A percentile compares a stretch with the other conserved stretches of the same genome.
These are phyloP conservation scores for Lissonota sp. DNA, from an alignment of 2,888 invertebrate species.

Conservation along the genomic window DNA sequence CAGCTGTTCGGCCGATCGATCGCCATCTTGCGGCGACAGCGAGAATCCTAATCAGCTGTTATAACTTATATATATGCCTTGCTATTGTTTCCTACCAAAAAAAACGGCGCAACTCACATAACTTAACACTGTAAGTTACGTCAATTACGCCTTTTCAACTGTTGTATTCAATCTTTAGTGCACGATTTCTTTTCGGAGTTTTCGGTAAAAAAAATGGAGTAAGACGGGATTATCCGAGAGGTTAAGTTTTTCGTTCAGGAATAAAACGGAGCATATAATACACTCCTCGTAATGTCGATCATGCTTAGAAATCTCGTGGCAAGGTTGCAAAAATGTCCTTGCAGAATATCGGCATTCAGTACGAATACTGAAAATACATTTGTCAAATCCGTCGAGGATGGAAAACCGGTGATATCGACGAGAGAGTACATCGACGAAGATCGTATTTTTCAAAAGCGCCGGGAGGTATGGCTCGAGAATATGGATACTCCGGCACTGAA, in stretches of 20 bases:
- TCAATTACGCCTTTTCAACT: too few relatives aligned
- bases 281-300: conserved; percentile 71
- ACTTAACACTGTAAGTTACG: too few relatives aligned
- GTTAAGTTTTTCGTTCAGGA: conserved; percentile 18
- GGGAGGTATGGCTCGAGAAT: conserved; percentile 95
- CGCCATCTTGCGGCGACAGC: too few relatives aligned
- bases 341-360: conserved; percentile 69
- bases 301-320: conserved; percentile 71
- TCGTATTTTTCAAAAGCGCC: conserved; percentile 85
- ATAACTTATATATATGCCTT: too few relatives aligned
- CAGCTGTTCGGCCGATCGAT: too few relatives aligned
- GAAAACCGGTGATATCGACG: conserved; percentile 81
- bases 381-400: conserved; percentile 12
- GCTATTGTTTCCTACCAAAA: too few relatives aligned
- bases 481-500: conserved; percentile 90
- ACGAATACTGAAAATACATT: conserved; percentile 58
- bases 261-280: neutral
- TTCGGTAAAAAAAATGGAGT: neutral
- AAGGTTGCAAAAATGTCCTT: conserved; percentile 67
- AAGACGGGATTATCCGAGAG: neutral
- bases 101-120: too few relatives aligned
- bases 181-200: too few relatives aligned
- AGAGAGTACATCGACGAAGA: conserved; percentile 69
- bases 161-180: too few relatives aligned
- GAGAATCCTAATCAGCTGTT: too few relatives aligned